Percentiles rank a stretch among this genome's conserved stretches.
Evolutionary conservation across 2,113 vertebrate species (phyloP).

Genomic region (Crotalus helleri): DNA sequence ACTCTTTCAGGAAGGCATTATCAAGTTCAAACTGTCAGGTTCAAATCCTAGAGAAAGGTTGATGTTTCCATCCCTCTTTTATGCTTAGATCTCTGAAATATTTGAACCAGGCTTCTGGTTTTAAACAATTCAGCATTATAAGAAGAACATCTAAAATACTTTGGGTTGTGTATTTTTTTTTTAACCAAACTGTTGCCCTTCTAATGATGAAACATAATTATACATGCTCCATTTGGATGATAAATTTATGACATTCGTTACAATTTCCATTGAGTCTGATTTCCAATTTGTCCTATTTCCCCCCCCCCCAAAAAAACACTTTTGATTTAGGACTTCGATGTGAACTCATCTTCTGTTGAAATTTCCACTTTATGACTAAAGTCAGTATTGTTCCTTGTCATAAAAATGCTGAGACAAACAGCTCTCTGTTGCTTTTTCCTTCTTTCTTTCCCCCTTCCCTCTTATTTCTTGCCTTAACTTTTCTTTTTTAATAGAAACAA

Average conservation of each 20-base stretch:
- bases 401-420: not conserved
- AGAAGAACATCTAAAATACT: not conserved
- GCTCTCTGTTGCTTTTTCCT: constrained; percentile 26
- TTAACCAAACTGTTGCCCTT: not conserved
- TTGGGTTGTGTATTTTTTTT: not conserved
- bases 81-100: not conserved
- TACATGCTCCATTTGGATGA: not conserved
- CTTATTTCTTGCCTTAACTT: not conserved
- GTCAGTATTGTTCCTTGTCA: constrained; percentile 27
- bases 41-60: not conserved
- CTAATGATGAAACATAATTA: not conserved
- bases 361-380: not conserved
- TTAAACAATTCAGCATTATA: not conserved
- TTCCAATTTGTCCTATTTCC: not conserved
- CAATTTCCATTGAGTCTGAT: constrained; percentile 10
- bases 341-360: constrained; percentile 28
- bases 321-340: constrained; percentile 18
- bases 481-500: constrained; percentile 27
- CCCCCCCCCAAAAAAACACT: not conserved
- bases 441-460: not conserved
- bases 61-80: not conserved
- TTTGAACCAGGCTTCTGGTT: not conserved
- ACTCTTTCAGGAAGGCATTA: not conserved
- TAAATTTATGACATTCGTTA: not conserved
- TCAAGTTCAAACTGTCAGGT: too few relatives aligned